A percentile compares a stretch with the other conserved stretches of the same genome.
Conservation (phyloP, 2,797 vertebrate genomes). For the Bradypodion pumilum region DNA sequence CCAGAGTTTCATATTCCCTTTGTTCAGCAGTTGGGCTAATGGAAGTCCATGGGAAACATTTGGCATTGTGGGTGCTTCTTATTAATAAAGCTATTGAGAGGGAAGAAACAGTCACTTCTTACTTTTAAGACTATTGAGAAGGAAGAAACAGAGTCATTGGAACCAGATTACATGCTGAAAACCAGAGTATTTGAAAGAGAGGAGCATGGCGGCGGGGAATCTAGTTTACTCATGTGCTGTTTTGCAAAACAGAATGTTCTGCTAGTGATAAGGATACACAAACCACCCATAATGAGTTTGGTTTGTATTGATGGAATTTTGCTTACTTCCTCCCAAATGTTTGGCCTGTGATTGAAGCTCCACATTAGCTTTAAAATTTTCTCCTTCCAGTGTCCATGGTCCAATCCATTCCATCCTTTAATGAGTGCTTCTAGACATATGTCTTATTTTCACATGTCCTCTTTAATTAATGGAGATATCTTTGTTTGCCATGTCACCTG, state of each 20-base stretch:
- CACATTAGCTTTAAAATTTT: background rate
- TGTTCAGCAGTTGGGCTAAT: background rate
- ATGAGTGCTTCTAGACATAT: background rate
- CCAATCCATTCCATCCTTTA: background rate
- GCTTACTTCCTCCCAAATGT: background rate
- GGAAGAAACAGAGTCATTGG: background rate
- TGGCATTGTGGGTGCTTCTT: background rate
- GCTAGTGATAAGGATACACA: background rate
- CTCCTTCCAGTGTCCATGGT: background rate
- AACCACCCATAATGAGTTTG: background rate
- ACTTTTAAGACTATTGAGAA: background rate
- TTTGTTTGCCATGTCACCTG: background rate
- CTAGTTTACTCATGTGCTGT: background rate
- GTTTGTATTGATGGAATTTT: background rate
- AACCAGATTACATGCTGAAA: background rate
- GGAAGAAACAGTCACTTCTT: no score
- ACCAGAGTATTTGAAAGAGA: background rate
- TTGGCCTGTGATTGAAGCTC: background rate
- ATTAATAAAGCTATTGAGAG: background rate
- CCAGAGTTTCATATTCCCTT: background rate
- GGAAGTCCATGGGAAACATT: background rate
- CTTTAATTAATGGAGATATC: constrained; percentile 1
- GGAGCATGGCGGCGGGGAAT: background rate
- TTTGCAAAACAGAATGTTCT: constrained; percentile 1
- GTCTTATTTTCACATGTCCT: background rate